A percentile compares a stretch with the other conserved stretches of the same genome.
phyloP scores from a whole-genome alignment of 2,888 invertebrate genomes.

The Autographa gamma region DNA sequence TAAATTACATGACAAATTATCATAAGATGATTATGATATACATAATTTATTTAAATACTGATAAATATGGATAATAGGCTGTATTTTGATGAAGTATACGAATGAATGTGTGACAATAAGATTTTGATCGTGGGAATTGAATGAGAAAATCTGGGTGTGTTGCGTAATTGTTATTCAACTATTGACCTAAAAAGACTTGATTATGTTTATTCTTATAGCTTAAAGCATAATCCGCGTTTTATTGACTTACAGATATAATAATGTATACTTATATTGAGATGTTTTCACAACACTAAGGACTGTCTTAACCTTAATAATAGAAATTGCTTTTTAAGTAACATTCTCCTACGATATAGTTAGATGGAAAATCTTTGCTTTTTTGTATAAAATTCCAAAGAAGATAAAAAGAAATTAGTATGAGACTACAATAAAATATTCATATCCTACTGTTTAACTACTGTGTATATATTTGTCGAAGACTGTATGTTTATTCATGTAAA shows the following conservation, averaged over 20 bases:
- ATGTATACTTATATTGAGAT: no score
- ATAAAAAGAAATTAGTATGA: neutral
- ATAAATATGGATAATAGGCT: slow-evolving; percentile 45
- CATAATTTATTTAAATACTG: slow-evolving; percentile 48
- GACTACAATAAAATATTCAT: neutral
- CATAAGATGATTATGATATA: slow-evolving; percentile 46
- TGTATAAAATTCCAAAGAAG: neutral
- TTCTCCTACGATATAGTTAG: no score
- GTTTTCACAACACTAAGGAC: no score
- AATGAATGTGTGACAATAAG: slow-evolving; percentile 30
- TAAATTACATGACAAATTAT: slow-evolving; percentile 57
- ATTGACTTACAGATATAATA: slow-evolving; percentile 25
- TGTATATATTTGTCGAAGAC: neutral
- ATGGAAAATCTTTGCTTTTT: no score
- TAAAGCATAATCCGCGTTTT: slow-evolving; percentile 28
- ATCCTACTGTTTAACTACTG: slow-evolving; percentile 3
- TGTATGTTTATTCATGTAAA: neutral
- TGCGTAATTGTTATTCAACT: slow-evolving; percentile 35
- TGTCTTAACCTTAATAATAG: no score
- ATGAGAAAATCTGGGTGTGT: slow-evolving; percentile 22
- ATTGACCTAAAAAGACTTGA: slow-evolving; percentile 13
- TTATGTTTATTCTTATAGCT: slow-evolving; percentile 20
- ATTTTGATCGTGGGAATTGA: slow-evolving; percentile 46
- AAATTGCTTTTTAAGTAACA: no score
- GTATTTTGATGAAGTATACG: slow-evolving; percentile 13